A percentile compares a stretch with the other conserved stretches of the same genome.
Conservation (phyloP, 2,797 vertebrate genomes). For the Enteromius trimaculatus region DNA sequence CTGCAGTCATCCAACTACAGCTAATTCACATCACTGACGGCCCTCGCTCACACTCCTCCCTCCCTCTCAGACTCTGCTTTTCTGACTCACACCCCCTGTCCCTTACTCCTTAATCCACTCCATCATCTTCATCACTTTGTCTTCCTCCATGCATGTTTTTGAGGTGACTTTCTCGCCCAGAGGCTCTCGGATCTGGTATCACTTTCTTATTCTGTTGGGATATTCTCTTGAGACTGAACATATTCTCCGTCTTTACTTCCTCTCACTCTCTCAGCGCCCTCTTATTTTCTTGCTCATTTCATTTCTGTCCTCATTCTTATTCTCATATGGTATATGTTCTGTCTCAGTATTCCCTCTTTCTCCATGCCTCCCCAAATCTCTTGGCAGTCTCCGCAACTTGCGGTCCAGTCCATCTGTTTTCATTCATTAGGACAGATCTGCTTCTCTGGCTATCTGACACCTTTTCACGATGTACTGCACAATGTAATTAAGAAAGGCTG, state of each 20-base stretch:
- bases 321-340: conserved; percentile 45
- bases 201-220: conserved; percentile 52
- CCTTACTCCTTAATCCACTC: conserved; percentile 28
- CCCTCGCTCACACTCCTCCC: conserved; percentile 43
- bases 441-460: conserved; percentile 77
- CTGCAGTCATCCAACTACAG: conserved; percentile 71
- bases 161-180: conserved; percentile 3
- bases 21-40: conserved; percentile 64
- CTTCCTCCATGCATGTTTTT: conserved; percentile 22
- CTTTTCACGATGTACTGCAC: conserved; percentile 77
- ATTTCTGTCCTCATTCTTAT: conserved; percentile 41
- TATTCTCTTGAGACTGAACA: conserved; percentile 38
- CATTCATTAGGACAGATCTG: conserved; percentile 81
- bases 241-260: conserved; percentile 21
- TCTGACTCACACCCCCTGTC: conserved; percentile 8
- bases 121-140: conserved; percentile 22
- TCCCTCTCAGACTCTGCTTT: conserved; percentile 7
- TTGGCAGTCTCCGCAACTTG: conserved; percentile 56
- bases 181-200: conserved; percentile 48
- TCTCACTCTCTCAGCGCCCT: conserved; percentile 20
- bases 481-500: conserved; percentile 76
- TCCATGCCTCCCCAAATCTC: conserved; percentile 38
- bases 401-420: conserved; percentile 79
- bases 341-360: conserved; percentile 42
- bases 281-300: conserved; percentile 25